These are phyloP conservation scores for Cololabis saira DNA, from an alignment of 2,113 vertebrate species.

Conservation along the genomic window DNA sequence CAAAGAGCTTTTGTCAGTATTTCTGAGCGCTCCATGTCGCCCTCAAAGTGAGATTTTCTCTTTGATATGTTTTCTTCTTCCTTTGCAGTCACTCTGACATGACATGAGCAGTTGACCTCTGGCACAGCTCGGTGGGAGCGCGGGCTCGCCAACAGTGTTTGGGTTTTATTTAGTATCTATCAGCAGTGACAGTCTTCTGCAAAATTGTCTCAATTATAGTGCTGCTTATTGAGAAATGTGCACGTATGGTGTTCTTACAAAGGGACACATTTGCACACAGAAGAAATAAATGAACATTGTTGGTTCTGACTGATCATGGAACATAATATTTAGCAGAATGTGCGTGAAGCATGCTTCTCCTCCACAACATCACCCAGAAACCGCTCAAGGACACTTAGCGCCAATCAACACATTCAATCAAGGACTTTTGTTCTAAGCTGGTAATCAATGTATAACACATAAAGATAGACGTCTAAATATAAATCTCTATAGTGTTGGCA, in stretches of 20 bases:
- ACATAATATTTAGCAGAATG: neutral
- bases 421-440: slow-evolving; percentile 4
- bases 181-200: slow-evolving; percentile 5
- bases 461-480: neutral
- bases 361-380: neutral
- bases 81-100: slow-evolving; percentile 34
- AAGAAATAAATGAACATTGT: slow-evolving; percentile 11
- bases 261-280: neutral
- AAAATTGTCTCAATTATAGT: neutral
- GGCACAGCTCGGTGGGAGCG: slow-evolving; percentile 28
- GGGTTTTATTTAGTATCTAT: slow-evolving; percentile 22
- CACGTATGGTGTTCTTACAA: neutral
- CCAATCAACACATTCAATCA: slow-evolving; percentile 1
- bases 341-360: no score
- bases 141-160: slow-evolving; percentile 16
- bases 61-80: slow-evolving; percentile 52
- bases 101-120: slow-evolving; percentile 43
- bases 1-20: slow-evolving; percentile 43
- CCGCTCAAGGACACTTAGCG: neutral
- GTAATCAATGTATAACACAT: neutral
- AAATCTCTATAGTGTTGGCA: neutral
- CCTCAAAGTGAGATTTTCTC: slow-evolving; percentile 47
- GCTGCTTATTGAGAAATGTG: neutral
- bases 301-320: neutral
- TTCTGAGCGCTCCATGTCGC: slow-evolving; percentile 39